Percentiles rank a stretch among this genome's conserved stretches.
Conservation (phyloP, 2,888 invertebrate species). For the Amphipyra berbera region DNA sequence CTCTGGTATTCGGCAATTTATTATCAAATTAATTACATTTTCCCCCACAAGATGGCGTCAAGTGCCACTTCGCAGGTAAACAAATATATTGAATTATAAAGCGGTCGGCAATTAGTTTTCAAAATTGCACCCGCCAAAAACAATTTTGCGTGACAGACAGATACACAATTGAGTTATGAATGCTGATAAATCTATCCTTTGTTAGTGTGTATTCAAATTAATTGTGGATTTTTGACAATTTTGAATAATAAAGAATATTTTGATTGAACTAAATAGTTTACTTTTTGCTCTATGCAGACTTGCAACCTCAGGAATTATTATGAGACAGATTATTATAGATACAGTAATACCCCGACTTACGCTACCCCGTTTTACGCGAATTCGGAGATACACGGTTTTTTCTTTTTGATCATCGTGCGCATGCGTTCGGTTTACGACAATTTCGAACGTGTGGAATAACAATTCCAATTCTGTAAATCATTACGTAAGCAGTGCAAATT, state of each 20-base stretch:
- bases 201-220: conserved; percentile 31
- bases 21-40: conserved; percentile 57
- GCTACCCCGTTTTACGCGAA: too few species aligned
- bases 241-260: conserved; percentile 6
- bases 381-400: too few species aligned
- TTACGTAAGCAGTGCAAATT: too few species aligned
- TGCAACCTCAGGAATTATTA: too few species aligned
- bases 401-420: too few species aligned
- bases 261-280: conserved; percentile 6
- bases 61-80: conserved; percentile 53
- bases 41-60: conserved; percentile 51
- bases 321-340: too few species aligned
- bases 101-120: conserved; percentile 61
- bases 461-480: too few species aligned
- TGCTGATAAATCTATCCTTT: conserved; percentile 29
- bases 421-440: too few species aligned
- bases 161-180: conserved; percentile 60
- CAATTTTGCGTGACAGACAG: conserved; percentile 60
- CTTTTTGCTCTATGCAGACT: neutral
- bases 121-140: conserved; percentile 58
- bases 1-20: conserved; percentile 50
- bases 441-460: too few species aligned
- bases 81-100: conserved; percentile 62
- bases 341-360: too few species aligned
- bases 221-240: conserved; percentile 32